A percentile compares a stretch with the other conserved stretches of the same genome.
Evolutionary conservation across 1,140 invertebrate genomes (phyloP).

Genomic region (Lepidurus packardi): DNA sequence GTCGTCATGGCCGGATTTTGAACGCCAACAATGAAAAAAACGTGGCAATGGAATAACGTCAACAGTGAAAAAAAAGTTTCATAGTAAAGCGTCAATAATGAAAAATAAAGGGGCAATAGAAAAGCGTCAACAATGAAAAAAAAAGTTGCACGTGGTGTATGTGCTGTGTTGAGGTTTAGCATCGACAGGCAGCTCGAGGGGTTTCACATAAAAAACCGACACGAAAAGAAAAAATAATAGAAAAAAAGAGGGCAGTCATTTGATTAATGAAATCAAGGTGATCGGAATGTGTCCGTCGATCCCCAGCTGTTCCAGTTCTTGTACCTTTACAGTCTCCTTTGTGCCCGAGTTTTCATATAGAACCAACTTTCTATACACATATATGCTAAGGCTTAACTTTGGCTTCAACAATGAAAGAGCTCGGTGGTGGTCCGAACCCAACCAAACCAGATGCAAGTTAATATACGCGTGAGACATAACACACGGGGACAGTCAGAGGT

Average conservation of each 20-base stretch:
- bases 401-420: too few species aligned
- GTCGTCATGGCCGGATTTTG: too few species aligned
- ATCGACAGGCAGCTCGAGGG: neutral
- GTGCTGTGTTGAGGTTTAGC: neutral
- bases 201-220: conserved; percentile 7
- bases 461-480: neutral
- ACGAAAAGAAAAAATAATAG: neutral
- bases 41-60: too few species aligned
- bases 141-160: conserved; percentile 14
- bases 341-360: neutral
- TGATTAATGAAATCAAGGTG: conserved; percentile 22
- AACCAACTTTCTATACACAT: too few species aligned
- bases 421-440: neutral
- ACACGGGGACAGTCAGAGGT: neutral
- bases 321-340: neutral
- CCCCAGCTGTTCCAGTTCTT: neutral
- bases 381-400: too few species aligned
- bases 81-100: too few species aligned
- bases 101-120: neutral
- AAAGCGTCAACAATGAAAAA: neutral
- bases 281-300: neutral
- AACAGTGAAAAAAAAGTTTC: too few species aligned
- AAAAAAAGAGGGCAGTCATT: neutral
- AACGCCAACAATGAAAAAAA: too few species aligned
- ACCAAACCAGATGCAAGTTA: too few species aligned